A percentile compares a stretch with the other conserved stretches of the same genome.
Evolutionary conservation across 2,113 vertebrate species (phyloP).

Genomic region (human): DNA sequence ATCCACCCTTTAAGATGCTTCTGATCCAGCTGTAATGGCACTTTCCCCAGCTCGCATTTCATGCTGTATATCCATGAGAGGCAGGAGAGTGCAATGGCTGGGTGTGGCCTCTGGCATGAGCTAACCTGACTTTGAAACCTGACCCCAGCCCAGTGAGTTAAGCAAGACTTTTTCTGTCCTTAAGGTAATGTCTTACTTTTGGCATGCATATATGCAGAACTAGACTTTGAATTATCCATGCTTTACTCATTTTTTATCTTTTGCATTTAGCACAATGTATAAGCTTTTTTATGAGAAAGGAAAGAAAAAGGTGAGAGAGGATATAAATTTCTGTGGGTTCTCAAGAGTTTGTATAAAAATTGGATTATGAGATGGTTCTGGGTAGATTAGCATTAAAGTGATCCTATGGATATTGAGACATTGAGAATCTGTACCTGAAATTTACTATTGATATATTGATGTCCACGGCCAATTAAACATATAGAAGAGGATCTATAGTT

Average conservation of each 20-base stretch:
- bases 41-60: background rate
- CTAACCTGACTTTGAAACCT: background rate
- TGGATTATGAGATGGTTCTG: background rate
- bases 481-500: background rate
- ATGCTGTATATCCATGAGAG: background rate
- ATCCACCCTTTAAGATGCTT: background rate
- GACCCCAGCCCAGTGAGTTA: background rate
- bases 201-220: background rate
- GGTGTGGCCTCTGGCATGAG: background rate
- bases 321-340: background rate
- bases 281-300: background rate
- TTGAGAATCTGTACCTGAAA: background rate
- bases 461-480: background rate
- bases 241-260: background rate
- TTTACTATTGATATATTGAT: background rate
- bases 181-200: background rate
- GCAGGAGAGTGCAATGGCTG: background rate
- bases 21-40: background rate
- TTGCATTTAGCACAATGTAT: background rate
- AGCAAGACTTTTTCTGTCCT: background rate
- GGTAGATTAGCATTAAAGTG: background rate
- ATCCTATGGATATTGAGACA: background rate
- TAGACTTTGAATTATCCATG: background rate
- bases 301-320: background rate
- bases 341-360: background rate